Evolutionary conservation across 2,888 invertebrate species (phyloP).

Genomic region (Drosophila austrosaltans): DNA sequence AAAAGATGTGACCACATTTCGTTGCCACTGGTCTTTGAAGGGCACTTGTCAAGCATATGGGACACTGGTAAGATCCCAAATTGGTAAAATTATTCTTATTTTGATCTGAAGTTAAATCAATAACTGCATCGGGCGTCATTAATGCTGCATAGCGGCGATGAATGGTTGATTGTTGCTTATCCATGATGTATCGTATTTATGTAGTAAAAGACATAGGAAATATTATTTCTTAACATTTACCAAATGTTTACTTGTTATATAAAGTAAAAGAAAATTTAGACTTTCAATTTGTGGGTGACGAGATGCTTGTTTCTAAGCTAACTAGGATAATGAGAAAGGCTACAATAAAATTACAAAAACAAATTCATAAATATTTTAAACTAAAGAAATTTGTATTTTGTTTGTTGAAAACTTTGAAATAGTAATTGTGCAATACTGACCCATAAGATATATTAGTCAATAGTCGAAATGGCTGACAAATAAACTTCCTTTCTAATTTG

Average conservation of each 20-base stretch:
- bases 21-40: background rate
- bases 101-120: slow-evolving; percentile 12
- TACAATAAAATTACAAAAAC: too few species aligned
- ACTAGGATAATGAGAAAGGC: background rate
- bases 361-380: too few species aligned
- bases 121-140: background rate
- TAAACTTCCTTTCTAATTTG: background rate
- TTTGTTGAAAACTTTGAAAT: too few species aligned
- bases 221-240: background rate
- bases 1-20: slow-evolving; percentile 22
- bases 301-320: background rate
- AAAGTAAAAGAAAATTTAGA: background rate
- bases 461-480: background rate
- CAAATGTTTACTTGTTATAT: background rate
- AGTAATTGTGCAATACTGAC: background rate
- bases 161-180: background rate
- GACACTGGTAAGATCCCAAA: background rate
- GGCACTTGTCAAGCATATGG: background rate
- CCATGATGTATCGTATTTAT: background rate
- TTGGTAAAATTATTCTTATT: background rate
- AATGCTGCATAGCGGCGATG: background rate
- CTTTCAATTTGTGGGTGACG: background rate
- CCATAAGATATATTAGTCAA: background rate
- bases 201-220: background rate
- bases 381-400: too few species aligned